Conservation (phyloP, 2,888 invertebrate genomes). For the Phaonia tiefii region DNA sequence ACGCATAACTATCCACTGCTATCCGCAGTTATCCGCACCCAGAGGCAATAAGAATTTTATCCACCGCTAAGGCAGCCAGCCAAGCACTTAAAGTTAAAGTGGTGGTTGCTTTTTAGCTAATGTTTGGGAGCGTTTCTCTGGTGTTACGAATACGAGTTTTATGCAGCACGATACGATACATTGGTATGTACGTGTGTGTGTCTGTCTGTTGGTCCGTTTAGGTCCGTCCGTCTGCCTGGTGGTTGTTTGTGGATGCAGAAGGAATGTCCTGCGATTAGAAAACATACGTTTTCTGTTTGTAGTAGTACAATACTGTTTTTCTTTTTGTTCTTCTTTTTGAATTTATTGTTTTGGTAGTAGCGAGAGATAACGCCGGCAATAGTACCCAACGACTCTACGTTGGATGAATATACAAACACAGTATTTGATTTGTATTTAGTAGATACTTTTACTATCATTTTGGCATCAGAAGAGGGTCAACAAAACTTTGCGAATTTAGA, state of each 20-base stretch:
- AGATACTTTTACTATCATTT: slow-evolving; percentile 37
- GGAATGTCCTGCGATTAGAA: slow-evolving; percentile 35
- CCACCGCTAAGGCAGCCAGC: slow-evolving; percentile 5
- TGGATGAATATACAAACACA: too few species aligned
- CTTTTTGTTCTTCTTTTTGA: background rate
- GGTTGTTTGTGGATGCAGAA: slow-evolving; percentile 8
- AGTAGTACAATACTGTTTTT: slow-evolving; percentile 1
- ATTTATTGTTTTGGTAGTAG: slow-evolving; percentile 1
- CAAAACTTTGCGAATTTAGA: too few species aligned
- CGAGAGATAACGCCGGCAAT: slow-evolving; percentile 15
- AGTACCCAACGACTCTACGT: background rate
- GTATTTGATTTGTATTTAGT: slow-evolving; percentile 20
- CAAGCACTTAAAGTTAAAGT: slow-evolving; percentile 38
- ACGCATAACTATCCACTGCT: slow-evolving; percentile 13
- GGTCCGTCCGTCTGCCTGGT: slow-evolving; percentile 20
- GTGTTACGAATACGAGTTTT: too few species aligned
- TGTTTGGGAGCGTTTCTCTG: too few species aligned
- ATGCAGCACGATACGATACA: too few species aligned
- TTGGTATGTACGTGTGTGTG: background rate
- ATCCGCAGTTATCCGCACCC: slow-evolving; percentile 14
- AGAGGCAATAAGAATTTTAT: slow-evolving; percentile 51
- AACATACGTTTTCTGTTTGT: slow-evolving; percentile 35
- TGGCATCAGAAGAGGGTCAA: background rate
- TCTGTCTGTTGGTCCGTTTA: background rate
- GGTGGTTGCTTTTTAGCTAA: too few species aligned